Base-by-base conservation (phyloP, 1,140 invertebrate species). In the Cherax destructor region DNA sequence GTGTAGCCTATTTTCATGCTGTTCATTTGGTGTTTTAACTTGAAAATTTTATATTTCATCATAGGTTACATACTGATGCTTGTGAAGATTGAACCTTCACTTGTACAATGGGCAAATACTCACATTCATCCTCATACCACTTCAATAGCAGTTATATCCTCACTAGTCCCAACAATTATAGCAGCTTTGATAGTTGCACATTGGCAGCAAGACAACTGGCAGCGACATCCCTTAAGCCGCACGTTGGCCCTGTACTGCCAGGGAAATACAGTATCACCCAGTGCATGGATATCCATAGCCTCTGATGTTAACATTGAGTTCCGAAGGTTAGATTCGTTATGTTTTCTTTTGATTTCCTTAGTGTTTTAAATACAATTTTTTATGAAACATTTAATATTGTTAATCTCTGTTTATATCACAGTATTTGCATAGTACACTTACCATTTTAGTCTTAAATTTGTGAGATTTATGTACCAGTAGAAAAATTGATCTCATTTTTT, bases 231-330 rank as follows among this genome's bases (percentile, higher is more conserved):
- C 0, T 96, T 98, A 30, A 96, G 96, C 10, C 95, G 95, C 93
- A 95, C 96, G 78, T 94, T 99, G 3, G 90, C 94, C 41, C 95
- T 96, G 91, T 97, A 97, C 94, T 95, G 95, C 47, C 95, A 96
- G 88, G 94, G 30, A n/a, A 56, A 83, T 50, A 59, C 84, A 47
- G 16, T 95, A 49, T 80, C 90, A 21, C 41, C 95, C 47, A 95
- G 95, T 59, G 95, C 94, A 18, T 98, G 97, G 96, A 94, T 95
- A 79, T 94, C 95, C 56, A 95, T 98, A 3, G 97, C 97, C 77
- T 95, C 95, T 49, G 95, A 96, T 92, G 97, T 99, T 80, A 97
- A 98, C 94, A 95, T 94, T 80, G 97, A 98, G 94, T 98, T 96
- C 94, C 95, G 96, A 94, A 96, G 96, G 96, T 97, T 95, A 94